Conservation (phyloP, 1,140 invertebrate genomes). For the Nasonia longicornis region DNA sequence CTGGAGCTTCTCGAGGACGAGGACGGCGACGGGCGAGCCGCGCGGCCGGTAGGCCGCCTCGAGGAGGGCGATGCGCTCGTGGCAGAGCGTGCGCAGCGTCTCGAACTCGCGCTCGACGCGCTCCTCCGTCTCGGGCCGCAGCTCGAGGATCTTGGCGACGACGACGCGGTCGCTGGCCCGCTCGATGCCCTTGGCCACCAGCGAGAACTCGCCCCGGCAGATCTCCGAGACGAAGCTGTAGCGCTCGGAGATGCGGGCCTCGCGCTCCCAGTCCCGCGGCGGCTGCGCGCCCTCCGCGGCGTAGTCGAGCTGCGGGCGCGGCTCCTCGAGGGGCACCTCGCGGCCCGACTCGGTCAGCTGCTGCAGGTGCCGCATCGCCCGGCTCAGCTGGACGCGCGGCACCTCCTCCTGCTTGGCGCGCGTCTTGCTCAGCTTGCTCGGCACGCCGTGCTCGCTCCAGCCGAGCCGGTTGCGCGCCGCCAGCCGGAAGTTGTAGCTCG, state of each 20-base stretch:
- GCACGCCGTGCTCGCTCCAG: conserved; percentile 87
- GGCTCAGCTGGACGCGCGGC: conserved; percentile 79
- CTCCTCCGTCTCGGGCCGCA: conserved; percentile 75
- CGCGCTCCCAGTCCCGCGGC: conserved; percentile 79
- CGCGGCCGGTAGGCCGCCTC: conserved; percentile 79
- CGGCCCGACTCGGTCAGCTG: conserved; percentile 84
- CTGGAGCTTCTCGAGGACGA: conserved; percentile 89
- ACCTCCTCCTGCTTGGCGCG: conserved; percentile 71
- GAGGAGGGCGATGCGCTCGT: conserved; percentile 86
- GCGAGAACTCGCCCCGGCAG: conserved; percentile 84
- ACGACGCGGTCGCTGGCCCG: conserved; percentile 79
- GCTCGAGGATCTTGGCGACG: conserved; percentile 84
- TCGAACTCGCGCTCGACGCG: conserved; percentile 78
- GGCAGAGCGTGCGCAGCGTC: conserved; percentile 81
- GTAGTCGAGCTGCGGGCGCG: conserved; percentile 77
- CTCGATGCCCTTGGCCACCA: conserved; percentile 86
- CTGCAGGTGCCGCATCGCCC: conserved; percentile 86
- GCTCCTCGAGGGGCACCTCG: conserved; percentile 75
- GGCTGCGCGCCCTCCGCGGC: conserved; percentile 75
- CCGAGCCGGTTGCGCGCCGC: conserved; percentile 92
- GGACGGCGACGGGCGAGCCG: conserved; percentile 75
- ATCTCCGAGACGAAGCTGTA: conserved; percentile 89
- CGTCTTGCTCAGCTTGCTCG: conserved; percentile 79
- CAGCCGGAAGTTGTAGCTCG: conserved; percentile 89
- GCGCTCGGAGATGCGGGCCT: conserved; percentile 76